phyloP scores from a whole-genome alignment of 2,797 vertebrate genomes.

The Catamblyrhynchus diadema region DNA sequence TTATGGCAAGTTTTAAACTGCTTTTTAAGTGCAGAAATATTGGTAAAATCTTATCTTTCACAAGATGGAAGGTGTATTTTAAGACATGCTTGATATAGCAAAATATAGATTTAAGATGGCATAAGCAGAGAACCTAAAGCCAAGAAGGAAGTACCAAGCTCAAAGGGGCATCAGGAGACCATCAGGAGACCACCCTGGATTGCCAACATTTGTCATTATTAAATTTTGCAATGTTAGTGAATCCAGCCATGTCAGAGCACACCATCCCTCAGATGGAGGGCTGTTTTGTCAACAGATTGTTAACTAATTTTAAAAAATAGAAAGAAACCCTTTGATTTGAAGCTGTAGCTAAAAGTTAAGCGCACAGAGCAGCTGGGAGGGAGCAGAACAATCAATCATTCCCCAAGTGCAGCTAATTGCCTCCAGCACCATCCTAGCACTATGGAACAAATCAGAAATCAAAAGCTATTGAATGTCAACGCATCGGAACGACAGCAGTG shows the following conservation, averaged over 20 bases:
- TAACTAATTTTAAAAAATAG: not conserved
- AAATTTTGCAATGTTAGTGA: not conserved
- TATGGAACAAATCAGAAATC: slow-evolving; percentile 18
- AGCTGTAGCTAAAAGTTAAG: slow-evolving; percentile 45
- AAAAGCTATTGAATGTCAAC: slow-evolving; percentile 12
- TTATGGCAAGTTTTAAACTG: not conserved
- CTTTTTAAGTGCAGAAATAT: not conserved
- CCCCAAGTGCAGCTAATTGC: slow-evolving; percentile 35
- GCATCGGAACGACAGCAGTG: not conserved
- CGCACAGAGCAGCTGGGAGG: slow-evolving; percentile 22
- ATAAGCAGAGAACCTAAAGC: not conserved
- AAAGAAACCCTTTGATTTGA: slow-evolving; percentile 4
- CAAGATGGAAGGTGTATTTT: not conserved
- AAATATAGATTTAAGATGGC: not conserved
- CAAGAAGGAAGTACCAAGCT: not conserved
- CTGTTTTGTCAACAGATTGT: slow-evolving; percentile 13
- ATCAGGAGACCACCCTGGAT: not conserved
- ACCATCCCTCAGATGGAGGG: not conserved
- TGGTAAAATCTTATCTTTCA: not conserved
- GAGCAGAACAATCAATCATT: slow-evolving; percentile 44
- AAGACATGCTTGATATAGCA: not conserved
- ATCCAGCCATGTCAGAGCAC: not conserved
- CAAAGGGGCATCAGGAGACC: not conserved
- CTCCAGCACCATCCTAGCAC: slow-evolving; percentile 25
- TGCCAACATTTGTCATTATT: not conserved